Conservation (phyloP, 2,888 invertebrate genomes). For the Apamea crenata region DNA sequence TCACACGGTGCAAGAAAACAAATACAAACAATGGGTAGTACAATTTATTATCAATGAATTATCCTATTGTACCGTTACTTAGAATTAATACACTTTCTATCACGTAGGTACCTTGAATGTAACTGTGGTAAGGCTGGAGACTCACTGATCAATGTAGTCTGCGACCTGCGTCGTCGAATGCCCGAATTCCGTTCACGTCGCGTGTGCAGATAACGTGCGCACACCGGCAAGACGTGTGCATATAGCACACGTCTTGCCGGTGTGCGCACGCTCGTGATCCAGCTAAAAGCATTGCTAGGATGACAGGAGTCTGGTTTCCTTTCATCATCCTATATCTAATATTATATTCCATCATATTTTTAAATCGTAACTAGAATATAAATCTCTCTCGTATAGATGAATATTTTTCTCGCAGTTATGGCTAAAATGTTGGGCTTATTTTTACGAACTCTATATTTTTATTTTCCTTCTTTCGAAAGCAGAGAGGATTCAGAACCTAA, state of each 20-base stretch:
- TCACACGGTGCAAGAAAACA: constrained; percentile 34
- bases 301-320: constrained; percentile 7
- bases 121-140: constrained; percentile 28
- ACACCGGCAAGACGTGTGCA: constrained; percentile 33
- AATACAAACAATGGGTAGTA: constrained; percentile 15
- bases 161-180: constrained; percentile 1
- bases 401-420: neutral
- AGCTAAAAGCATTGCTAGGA: constrained; percentile 3
- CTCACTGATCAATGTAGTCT: constrained; percentile 21
- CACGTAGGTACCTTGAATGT: constrained; percentile 51
- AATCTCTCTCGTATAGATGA: neutral
- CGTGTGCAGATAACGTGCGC: constrained; percentile 47
- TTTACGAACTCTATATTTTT: neutral
- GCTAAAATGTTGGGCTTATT: neutral
- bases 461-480: neutral
- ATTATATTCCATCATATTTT: neutral
- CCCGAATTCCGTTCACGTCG: neutral
- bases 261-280: neutral
- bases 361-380: neutral
- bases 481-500: neutral
- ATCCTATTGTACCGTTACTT: constrained; percentile 32
- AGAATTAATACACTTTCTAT: constrained; percentile 38
- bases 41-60: constrained; percentile 20
- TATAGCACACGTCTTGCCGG: neutral
- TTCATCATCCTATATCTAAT: neutral